Evolutionary conservation across 2,888 invertebrate species (phyloP).

Genomic region (Tricholauxania praeusta): DNA sequence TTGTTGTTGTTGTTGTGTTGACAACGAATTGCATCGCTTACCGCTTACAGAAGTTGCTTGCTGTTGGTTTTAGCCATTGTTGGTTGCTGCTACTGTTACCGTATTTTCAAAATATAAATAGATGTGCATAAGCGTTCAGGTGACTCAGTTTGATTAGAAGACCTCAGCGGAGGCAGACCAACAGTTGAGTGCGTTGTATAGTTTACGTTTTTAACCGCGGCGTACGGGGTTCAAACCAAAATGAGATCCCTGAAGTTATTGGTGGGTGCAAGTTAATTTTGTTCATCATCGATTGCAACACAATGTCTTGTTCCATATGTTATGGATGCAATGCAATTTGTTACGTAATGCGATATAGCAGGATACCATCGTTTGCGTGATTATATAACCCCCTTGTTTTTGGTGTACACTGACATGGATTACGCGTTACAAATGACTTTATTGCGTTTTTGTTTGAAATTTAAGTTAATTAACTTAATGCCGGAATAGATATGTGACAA

Average conservation of each 20-base stretch:
- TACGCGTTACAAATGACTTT: slow-evolving; percentile 19
- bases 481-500: no score
- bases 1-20: slow-evolving; percentile 7
- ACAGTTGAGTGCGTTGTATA: slow-evolving; percentile 57
- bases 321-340: not conserved
- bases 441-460: not conserved
- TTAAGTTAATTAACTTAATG: no score
- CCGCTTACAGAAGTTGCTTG: not conserved
- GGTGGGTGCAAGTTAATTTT: slow-evolving; percentile 60
- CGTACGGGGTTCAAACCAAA: slow-evolving; percentile 61
- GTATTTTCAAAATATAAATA: slow-evolving; percentile 67
- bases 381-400: not conserved
- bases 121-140: slow-evolving; percentile 59
- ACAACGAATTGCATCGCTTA: slow-evolving; percentile 8
- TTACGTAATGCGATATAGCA: not conserved
- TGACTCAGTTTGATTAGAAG: slow-evolving; percentile 67
- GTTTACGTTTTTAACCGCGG: slow-evolving; percentile 60
- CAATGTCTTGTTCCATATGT: not conserved
- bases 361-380: not conserved
- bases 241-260: slow-evolving; percentile 68
- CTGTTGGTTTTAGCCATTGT: slow-evolving; percentile 19
- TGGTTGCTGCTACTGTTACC: slow-evolving; percentile 17
- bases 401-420: slow-evolving; percentile 6
- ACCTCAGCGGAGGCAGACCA: slow-evolving; percentile 64
- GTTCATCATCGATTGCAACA: not conserved